Percentiles rank a stretch among this genome's conserved stretches.
Conservation (phyloP, 2,888 invertebrate genomes). For the Andrena bucephala region DNA sequence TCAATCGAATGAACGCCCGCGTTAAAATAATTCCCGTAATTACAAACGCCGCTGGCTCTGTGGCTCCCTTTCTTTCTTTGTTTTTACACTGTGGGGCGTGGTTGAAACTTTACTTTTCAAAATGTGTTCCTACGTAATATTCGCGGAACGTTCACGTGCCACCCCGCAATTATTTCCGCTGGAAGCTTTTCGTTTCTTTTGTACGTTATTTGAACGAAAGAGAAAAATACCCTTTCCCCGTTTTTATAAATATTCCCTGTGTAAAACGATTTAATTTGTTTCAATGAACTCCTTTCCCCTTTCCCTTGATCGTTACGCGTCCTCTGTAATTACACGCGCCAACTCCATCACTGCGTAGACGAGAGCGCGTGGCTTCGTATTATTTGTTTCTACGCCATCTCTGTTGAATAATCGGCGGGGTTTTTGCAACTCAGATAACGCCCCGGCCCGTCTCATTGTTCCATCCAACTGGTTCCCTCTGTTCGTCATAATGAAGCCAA, state of each 20-base stretch:
- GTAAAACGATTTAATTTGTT: too few species aligned
- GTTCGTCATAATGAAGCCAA: conserved; percentile 28
- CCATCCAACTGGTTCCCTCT: neutral
- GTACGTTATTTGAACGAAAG: too few species aligned
- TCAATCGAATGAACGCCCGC: conserved; percentile 3
- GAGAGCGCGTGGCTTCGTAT: neutral
- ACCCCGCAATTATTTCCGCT: too few species aligned
- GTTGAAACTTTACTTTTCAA: neutral
- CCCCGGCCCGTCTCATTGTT: neutral
- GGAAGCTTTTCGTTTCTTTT: too few species aligned
- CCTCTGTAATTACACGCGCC: neutral
- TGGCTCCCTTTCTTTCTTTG: too few species aligned
- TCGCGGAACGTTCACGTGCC: too few species aligned
- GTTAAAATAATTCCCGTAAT: conserved; percentile 1
- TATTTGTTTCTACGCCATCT: conserved; percentile 15
- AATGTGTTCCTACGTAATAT: too few species aligned
- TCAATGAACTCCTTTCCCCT: neutral
- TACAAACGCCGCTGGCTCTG: neutral
- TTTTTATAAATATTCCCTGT: neutral
- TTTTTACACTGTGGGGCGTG: neutral
- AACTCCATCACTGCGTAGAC: neutral
- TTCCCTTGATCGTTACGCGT: neutral
- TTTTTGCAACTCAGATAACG: conserved; percentile 20
- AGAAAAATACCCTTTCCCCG: neutral
- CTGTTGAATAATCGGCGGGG: conserved; percentile 23